Evolutionary conservation across 2,888 invertebrate genomes (phyloP), one percentile per base, ranked within the genome.

Genomic region (Drosophila demipolita): DNA sequence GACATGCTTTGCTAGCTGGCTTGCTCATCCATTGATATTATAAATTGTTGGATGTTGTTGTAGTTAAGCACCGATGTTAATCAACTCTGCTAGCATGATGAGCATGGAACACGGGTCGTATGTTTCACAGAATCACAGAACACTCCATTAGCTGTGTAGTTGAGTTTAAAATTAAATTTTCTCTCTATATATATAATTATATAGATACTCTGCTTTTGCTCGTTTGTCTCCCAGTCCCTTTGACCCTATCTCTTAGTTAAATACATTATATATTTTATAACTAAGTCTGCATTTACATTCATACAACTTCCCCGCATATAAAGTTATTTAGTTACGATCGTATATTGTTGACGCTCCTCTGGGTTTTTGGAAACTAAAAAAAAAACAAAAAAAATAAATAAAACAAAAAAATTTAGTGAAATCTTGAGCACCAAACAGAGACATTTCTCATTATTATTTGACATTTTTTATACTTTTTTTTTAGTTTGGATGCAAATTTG

Each of bases 51-150:
- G 88, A 83, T 83, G 83, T 84, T 85, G 78, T 88, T 89, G 89
- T 89, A 87, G 78, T 88, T 89, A 87, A 88, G 86, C 86, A 87
- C 86, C 78, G 89, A 88, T 85, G 78, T 85, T 88, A 83, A 90
- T 66, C 71, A 81, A 81, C 75, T 45, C 45, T 83, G 87, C 78
- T 75, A 69, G 68, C 15, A 45, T 78, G 78, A 80, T 87, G 71
- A 83, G 83, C 87, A 86, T 83, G 86, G 80, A 70, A 52, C 45
- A 45, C 40, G 57, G 40, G 60, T 66, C 54, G 61, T 55, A 80
- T 67, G 81, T 80, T 78, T 66, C 79, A 73, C 52, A 64, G 36
- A 26, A 58, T 64, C 75, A 80, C 64, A 70, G 36, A 64, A 69
- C 83, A 78, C 78, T 78, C 78, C 78, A 78, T 80, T 78, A 81